These are phyloP conservation scores for Carcharodon carcharias DNA, from an alignment of 2,797 vertebrate species.

Conservation along the genomic window DNA sequence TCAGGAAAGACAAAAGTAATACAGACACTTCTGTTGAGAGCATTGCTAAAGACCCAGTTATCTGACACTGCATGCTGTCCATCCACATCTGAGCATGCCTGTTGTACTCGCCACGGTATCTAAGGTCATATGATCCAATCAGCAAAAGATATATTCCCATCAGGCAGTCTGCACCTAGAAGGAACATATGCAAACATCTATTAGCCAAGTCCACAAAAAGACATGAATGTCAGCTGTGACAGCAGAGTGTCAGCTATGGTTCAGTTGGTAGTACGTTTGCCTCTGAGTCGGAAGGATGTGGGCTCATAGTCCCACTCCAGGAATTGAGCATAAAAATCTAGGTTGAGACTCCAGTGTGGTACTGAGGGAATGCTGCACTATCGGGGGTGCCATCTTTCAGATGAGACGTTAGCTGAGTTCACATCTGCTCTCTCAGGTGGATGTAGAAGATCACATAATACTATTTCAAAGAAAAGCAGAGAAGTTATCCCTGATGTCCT, in stretches of 20 bases:
- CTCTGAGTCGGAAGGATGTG: not conserved
- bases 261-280: not conserved
- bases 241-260: not conserved
- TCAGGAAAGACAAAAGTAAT: slow-evolving; percentile 88
- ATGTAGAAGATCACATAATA: too few relatives aligned
- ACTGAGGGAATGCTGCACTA: not conserved
- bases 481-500: too few relatives aligned
- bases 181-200: slow-evolving; percentile 22
- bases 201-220: not conserved
- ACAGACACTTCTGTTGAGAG: slow-evolving; percentile 95
- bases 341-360: not conserved
- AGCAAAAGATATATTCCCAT: slow-evolving; percentile 96
- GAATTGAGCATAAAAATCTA: not conserved
- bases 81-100: slow-evolving; percentile 90
- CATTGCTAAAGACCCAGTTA: slow-evolving; percentile 88
- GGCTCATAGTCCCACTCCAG: not conserved
- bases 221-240: not conserved
- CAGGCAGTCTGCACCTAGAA: slow-evolving; percentile 84
- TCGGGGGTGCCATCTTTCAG: not conserved
- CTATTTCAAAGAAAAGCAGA: too few relatives aligned
- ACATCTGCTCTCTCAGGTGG: too few relatives aligned
- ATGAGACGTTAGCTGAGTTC: not conserved
- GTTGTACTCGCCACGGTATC: slow-evolving; percentile 93
- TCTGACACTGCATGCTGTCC: slow-evolving; percentile 83
- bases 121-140: slow-evolving; percentile 87